phyloP scores from a whole-genome alignment of 2,113 vertebrate species.

The Istiophorus platypterus region DNA sequence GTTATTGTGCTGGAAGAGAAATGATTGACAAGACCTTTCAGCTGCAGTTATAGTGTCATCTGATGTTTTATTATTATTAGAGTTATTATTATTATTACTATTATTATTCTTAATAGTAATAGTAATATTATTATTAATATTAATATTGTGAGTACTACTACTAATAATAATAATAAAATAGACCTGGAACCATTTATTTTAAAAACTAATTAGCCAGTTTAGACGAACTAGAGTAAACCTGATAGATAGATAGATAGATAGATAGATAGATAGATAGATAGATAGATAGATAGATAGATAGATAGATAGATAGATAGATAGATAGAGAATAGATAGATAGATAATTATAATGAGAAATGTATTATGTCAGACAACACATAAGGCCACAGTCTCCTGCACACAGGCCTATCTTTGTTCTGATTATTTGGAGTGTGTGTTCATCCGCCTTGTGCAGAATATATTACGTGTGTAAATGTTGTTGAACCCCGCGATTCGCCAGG shows the following conservation, averaged over 20 bases:
- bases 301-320: constrained; percentile 11
- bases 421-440: constrained; percentile 84
- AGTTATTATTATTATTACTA: no score
- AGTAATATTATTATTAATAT: no score
- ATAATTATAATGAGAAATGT: constrained; percentile 4
- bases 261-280: constrained; percentile 29
- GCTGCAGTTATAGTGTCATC: background rate
- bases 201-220: background rate
- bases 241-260: background rate
- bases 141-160: no score
- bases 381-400: constrained; percentile 19
- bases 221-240: background rate
- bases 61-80: no score
- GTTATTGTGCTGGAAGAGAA: no score
- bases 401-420: constrained; percentile 80
- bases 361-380: constrained; percentile 57
- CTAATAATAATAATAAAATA: no score
- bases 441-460: constrained; percentile 87
- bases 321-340: constrained; percentile 33
- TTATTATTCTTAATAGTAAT: no score
- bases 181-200: no score
- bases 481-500: constrained; percentile 84
- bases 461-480: constrained; percentile 89
- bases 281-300: constrained; percentile 15
- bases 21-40: background rate